Conservation (phyloP, 2,113 vertebrate species). For the Anguilla japonica region DNA sequence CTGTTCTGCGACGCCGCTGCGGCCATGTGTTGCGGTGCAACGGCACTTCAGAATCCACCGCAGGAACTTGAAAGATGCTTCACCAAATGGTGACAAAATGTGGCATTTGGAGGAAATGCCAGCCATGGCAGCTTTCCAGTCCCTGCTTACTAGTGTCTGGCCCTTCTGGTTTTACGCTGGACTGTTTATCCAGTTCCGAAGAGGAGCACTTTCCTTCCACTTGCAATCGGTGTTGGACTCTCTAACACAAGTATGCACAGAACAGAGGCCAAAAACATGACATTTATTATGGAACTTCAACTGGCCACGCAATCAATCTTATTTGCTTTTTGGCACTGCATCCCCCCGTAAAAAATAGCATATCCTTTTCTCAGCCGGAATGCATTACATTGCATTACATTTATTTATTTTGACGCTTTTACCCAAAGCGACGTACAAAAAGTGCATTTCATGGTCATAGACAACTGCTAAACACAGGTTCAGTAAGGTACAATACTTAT, state of each 20-base stretch:
- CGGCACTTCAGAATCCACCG: not conserved
- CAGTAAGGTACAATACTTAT: no score
- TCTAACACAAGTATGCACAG: not conserved
- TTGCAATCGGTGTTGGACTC: not conserved
- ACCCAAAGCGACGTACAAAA: no score
- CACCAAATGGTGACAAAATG: not conserved
- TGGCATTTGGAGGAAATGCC: not conserved
- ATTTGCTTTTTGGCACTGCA: not conserved
- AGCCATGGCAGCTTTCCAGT: conserved; percentile 3
- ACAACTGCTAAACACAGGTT: no score
- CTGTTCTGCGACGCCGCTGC: not conserved
- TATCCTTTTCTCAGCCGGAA: not conserved
- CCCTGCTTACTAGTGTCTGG: not conserved
- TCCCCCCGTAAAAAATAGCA: not conserved
- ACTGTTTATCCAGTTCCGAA: not conserved
- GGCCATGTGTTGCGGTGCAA: not conserved
- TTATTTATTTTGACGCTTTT: no score
- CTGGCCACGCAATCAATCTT: not conserved
- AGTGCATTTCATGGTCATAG: no score
- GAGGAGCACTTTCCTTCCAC: not conserved
- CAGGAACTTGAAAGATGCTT: not conserved
- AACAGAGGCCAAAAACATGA: not conserved
- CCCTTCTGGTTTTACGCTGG: not conserved
- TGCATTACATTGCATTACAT: no score
- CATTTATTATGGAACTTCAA: not conserved